phyloP scores from a whole-genome alignment of 37 sponge, comb jelly and placozoan species.

The Ephydatia muelleri region DNA sequence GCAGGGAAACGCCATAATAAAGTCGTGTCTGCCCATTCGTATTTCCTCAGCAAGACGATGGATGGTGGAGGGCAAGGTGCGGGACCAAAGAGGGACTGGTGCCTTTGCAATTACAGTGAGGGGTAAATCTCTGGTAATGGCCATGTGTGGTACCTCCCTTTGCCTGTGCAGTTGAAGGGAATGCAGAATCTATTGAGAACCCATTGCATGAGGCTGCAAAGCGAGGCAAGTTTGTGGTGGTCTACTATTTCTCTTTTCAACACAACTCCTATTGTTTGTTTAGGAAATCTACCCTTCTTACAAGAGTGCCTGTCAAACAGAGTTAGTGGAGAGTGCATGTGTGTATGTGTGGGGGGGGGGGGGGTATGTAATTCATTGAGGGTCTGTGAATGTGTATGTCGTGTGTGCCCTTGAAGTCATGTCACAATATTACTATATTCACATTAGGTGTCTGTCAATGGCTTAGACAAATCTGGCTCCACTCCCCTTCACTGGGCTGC shows the following conservation, averaged over 20 bases:
- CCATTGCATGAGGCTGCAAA: constrained; percentile 98
- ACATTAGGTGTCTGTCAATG: constrained; percentile 89
- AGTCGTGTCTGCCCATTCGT: not conserved
- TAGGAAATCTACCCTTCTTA: constrained; percentile 89
- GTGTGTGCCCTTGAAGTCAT: not conserved
- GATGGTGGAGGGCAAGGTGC: constrained; percentile 89
- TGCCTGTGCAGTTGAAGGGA: constrained; percentile 70
- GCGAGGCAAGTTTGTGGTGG: constrained; percentile 58
- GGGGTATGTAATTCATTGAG: not conserved
- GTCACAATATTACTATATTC: not conserved
- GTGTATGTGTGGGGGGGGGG: not conserved
- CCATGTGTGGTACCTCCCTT: not conserved
- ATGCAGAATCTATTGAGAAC: constrained; percentile 88
- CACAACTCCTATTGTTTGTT: not conserved
- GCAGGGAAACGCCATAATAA: not conserved
- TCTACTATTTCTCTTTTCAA: not conserved
- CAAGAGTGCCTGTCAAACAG: constrained; percentile 90
- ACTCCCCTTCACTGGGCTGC: constrained; percentile 99
- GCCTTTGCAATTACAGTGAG: constrained; percentile 92
- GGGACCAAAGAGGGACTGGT: constrained; percentile 82
- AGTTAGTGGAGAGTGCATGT: constrained; percentile 19
- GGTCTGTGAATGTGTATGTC: not conserved
- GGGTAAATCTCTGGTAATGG: constrained; percentile 20
- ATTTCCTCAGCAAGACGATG: constrained; percentile 83
- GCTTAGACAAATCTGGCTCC: constrained; percentile 98